Percentiles rank a stretch among this genome's conserved stretches.
These are phyloP conservation scores for Drosophila lacertosa DNA, from an alignment of 1,140 invertebrate species.

Conservation along the genomic window DNA sequence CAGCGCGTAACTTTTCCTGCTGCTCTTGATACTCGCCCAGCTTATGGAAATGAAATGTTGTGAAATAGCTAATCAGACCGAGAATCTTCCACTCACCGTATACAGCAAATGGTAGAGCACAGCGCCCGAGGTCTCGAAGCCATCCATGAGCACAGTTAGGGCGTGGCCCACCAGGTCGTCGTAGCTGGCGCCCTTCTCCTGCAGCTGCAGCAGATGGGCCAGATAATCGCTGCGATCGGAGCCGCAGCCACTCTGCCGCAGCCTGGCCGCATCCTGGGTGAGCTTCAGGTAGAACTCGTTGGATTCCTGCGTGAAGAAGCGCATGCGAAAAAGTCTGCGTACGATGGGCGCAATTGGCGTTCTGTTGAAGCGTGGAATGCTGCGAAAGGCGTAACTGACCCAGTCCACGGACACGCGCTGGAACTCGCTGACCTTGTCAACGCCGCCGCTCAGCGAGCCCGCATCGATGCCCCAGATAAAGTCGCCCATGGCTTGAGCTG, in stretches of 20 bases:
- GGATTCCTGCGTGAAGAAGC: slow-evolving; percentile 45
- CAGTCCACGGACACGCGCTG: slow-evolving; percentile 52
- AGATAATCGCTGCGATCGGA: slow-evolving; percentile 74
- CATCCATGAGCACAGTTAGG: slow-evolving; percentile 85
- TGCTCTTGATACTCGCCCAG: slow-evolving; percentile 52
- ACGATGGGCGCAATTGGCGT: slow-evolving; percentile 52
- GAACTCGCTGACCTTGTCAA: slow-evolving; percentile 39
- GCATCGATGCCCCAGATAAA: slow-evolving; percentile 84
- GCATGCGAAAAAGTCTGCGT: slow-evolving; percentile 43
- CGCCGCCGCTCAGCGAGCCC: slow-evolving; percentile 55
- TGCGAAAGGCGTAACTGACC: slow-evolving; percentile 38
- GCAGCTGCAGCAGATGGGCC: slow-evolving; percentile 74
- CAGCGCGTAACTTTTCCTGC: slow-evolving; percentile 58
- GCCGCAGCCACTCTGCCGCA: slow-evolving; percentile 53
- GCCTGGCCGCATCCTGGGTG: slow-evolving; percentile 61
- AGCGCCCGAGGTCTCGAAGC: slow-evolving; percentile 85
- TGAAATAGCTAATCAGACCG: slow-evolving; percentile 4
- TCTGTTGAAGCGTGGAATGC: slow-evolving; percentile 44
- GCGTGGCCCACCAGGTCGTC: slow-evolving; percentile 86
- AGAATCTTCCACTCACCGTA: slow-evolving; percentile 45
- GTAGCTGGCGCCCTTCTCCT: slow-evolving; percentile 84
- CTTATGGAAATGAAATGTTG: slow-evolving; percentile 34
- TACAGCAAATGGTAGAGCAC: slow-evolving; percentile 70
- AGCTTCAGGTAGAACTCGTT: slow-evolving; percentile 71
- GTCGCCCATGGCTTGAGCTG: slow-evolving; percentile 84